Percentiles rank a stretch among this genome's conserved stretches.
phyloP scores from a whole-genome alignment of 2,888 invertebrate genomes.

The Apantesis nais region DNA sequence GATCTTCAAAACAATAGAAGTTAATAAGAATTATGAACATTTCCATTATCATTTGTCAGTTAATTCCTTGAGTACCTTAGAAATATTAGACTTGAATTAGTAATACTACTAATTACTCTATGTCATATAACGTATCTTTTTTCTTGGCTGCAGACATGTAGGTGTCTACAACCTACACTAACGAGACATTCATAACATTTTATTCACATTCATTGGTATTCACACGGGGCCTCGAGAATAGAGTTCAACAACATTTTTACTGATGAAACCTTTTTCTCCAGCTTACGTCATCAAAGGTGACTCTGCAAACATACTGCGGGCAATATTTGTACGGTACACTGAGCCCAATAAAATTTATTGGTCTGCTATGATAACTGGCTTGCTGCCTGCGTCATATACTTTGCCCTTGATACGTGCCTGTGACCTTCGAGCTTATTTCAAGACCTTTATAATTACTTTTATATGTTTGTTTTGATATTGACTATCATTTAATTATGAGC shows the following conservation, averaged over 20 bases:
- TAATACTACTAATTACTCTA: not conserved
- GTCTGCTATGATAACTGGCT: conserved; percentile 25
- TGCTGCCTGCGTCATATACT: conserved; percentile 38
- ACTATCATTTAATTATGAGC: not conserved
- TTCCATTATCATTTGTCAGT: not conserved
- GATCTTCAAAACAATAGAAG: not conserved
- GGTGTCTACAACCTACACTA: conserved; percentile 28
- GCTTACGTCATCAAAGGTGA: conserved; percentile 32
- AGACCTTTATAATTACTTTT: conserved; percentile 10
- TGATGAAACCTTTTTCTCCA: conserved; percentile 37
- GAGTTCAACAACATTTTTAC: conserved; percentile 42
- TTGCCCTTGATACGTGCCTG: conserved; percentile 32
- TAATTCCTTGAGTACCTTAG: not conserved
- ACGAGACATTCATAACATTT: conserved; percentile 20
- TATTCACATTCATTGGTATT: conserved; percentile 31
- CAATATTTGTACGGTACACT: conserved; percentile 39
- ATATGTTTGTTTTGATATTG: conserved; percentile 14
- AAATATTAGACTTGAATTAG: not conserved
- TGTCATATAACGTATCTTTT: not conserved
- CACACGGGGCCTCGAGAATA: conserved; percentile 24
- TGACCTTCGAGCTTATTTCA: conserved; percentile 25
- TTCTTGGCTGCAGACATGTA: not conserved
- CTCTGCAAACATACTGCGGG: conserved; percentile 25
- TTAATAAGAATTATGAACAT: not conserved
- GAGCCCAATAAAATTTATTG: conserved; percentile 37